Base-by-base conservation (phyloP, 2,888 invertebrate species). In the Apodemia hepburni region DNA sequence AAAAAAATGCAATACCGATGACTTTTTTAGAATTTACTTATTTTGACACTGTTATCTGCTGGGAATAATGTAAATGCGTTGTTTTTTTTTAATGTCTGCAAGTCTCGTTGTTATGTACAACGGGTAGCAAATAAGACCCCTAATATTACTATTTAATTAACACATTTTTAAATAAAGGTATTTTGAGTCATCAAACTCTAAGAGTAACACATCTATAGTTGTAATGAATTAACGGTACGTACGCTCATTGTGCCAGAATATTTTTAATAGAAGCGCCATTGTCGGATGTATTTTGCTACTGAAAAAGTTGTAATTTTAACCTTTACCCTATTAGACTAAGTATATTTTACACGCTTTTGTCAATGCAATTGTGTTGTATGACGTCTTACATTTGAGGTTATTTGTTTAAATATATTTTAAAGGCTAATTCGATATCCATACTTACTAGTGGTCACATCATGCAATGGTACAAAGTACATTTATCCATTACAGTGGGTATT, bases 191-290 rank as follows among this genome's bases (percentile, higher is more conserved):
- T 9, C 35, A 11, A 35, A 35, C 11, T 35, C 38, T 12, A 38
- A 38, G 3, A 38, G 38, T 38, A 38, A 38, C 38, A 38, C 12
- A 38, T 38, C 38, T 38, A 38, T 38, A 38, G 38, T 38, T 3
- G 12, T 38, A 38, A 38, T 38, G 38, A 38, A 12, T 38, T 38
- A 38, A 12, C 33, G 60, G 61, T 65, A 66, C 65, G 59, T 64
- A 66, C 58, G 58, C 69, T 69, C 69, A 68, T 70, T 72, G 75
- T 73, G 73, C 73, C 71, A 74, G 70, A 68, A 66, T 65, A 66
- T 66, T 59, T 66, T 67, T 62, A 67, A 66, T 65, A 61, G 61
- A 65, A 65, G 45, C 61, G 65, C 58, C 61, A 60, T 58, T 38
- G 60, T 59, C 60, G 58, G 57, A 64, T 63, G 66, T 67, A 64